phyloP scores from a whole-genome alignment of 2,888 invertebrate species.

The Dicyrtomina minuta region DNA sequence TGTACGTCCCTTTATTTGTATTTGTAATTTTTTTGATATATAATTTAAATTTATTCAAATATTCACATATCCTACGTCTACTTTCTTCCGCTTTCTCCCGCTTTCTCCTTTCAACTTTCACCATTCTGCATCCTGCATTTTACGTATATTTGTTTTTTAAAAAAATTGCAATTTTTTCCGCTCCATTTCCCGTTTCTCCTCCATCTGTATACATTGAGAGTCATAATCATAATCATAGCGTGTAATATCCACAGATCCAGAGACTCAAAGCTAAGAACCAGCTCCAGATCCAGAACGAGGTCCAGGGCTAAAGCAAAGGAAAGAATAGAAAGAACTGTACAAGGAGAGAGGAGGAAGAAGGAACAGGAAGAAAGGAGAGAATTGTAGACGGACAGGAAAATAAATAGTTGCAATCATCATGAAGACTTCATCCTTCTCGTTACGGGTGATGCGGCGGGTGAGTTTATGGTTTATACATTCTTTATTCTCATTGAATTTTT shows the following conservation, averaged over 20 bases:
- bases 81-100: background rate
- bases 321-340: background rate
- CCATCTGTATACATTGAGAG: too few species aligned
- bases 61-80: background rate
- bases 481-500: background rate
- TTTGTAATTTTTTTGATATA: too few species aligned
- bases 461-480: background rate
- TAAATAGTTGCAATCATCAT: slow-evolving; percentile 6
- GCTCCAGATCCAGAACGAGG: too few species aligned
- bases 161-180: background rate
- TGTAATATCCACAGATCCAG: too few species aligned
- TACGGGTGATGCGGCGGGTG: slow-evolving; percentile 24
- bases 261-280: too few species aligned
- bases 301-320: background rate
- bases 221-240: too few species aligned
- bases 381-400: background rate
- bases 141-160: too few species aligned
- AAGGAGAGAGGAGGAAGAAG: background rate
- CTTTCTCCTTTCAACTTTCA: too few species aligned
- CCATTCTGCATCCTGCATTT: too few species aligned
- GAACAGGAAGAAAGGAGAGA: background rate
- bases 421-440: slow-evolving; percentile 27
- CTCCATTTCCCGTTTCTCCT: background rate
- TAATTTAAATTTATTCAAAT: too few species aligned
- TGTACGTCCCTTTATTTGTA: too few species aligned